phyloP scores from a whole-genome alignment of 2,113 vertebrate species.

The Cepphus grylle region DNA sequence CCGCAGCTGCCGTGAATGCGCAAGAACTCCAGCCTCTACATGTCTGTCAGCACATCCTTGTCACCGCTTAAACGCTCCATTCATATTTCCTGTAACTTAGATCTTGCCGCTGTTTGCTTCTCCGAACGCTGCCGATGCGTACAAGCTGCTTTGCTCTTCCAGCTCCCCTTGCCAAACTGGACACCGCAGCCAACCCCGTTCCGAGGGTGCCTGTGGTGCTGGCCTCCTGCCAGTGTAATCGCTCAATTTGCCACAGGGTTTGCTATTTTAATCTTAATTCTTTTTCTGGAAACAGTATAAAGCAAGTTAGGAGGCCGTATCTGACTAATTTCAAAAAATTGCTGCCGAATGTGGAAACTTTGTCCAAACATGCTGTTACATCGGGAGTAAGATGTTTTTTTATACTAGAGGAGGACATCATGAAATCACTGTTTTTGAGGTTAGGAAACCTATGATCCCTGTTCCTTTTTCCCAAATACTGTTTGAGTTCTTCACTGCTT shows the following conservation, averaged over 20 bases:
- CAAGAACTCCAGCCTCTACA: background rate
- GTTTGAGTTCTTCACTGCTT: background rate
- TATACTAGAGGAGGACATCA: background rate
- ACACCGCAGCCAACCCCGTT: accelerated
- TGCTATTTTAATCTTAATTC: slow-evolving; percentile 24
- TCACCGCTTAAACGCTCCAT: background rate
- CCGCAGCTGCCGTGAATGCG: background rate
- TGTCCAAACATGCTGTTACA: background rate
- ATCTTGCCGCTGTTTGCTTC: background rate
- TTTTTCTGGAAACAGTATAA: background rate
- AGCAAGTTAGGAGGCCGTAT: background rate
- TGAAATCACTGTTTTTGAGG: background rate
- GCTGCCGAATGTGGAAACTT: background rate
- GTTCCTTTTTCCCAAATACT: background rate
- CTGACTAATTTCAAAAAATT: background rate
- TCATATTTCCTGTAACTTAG: background rate
- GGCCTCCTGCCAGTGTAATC: background rate
- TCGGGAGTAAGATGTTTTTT: background rate
- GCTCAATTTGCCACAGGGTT: background rate
- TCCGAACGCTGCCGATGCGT: accelerated
- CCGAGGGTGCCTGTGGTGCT: background rate
- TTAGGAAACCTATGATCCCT: background rate
- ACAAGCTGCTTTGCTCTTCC: background rate
- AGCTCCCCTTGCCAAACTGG: background rate
- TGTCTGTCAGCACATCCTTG: slow-evolving; percentile 41